Evolutionary conservation across 2,797 vertebrate genomes (phyloP).

Genomic region (Tapirus indicus): DNA sequence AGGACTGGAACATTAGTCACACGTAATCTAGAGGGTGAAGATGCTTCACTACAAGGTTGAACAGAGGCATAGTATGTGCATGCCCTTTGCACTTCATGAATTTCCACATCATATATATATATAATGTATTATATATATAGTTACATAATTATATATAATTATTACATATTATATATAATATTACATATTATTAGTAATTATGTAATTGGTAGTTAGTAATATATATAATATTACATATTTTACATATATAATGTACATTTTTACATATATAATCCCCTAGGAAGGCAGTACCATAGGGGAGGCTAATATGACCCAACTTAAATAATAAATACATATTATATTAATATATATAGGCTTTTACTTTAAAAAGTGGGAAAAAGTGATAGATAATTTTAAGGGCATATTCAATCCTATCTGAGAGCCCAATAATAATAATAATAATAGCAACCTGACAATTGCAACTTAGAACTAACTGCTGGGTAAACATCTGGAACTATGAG

Average conservation of each 20-base stretch:
- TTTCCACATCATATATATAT: neutral
- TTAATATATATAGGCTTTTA: neutral
- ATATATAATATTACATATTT: too few species aligned
- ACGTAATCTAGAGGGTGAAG: neutral
- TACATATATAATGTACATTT: too few species aligned
- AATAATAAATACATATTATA: neutral
- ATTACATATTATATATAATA: too few species aligned
- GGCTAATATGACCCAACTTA: neutral
- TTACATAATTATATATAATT: too few species aligned
- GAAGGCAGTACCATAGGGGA: neutral
- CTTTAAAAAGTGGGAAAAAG: neutral
- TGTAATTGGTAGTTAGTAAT: too few species aligned
- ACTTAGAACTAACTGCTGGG: neutral
- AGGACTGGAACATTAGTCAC: neutral
- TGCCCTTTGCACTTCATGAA: neutral
- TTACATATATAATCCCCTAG: too few species aligned
- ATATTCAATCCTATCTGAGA: neutral
- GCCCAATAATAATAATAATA: neutral
- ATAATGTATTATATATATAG: too few species aligned
- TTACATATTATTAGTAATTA: too few species aligned
- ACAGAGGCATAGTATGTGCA: neutral
- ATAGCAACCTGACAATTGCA: neutral
- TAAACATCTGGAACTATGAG: neutral
- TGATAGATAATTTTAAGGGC: neutral
- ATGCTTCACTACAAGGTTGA: neutral